Conservation (phyloP, 2,113 vertebrate genomes). For the Ceyx margarethae region DNA sequence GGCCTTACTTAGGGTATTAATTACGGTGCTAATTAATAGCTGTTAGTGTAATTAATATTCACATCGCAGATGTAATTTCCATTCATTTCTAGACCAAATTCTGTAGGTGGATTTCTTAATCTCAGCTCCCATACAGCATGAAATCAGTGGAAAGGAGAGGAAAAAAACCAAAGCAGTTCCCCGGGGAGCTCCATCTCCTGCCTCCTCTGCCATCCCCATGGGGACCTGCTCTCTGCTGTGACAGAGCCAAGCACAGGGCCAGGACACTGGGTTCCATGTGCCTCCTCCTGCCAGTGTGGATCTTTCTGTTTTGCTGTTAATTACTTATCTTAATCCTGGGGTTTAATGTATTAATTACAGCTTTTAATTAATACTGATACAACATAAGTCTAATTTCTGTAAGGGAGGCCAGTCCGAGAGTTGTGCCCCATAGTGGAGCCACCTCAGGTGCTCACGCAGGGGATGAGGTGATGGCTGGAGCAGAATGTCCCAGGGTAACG, state of each 20-base stretch:
- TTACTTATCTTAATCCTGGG: slow-evolving; percentile 2
- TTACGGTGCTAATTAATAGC: background rate
- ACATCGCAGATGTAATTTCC: background rate
- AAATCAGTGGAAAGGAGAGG: background rate
- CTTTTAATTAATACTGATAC: background rate
- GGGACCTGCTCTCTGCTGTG: background rate
- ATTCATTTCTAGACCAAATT: background rate
- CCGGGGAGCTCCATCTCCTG: background rate
- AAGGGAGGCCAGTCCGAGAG: background rate
- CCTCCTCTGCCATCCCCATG: fast-evolving
- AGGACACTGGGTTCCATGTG: background rate
- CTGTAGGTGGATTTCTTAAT: background rate
- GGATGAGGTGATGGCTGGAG: background rate
- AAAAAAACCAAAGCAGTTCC: background rate
- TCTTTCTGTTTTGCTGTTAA: background rate
- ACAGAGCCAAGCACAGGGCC: fast-evolving
- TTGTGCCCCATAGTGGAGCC: background rate
- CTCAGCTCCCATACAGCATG: background rate
- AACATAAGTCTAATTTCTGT: fast-evolving
- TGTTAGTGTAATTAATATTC: background rate
- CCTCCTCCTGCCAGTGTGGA: background rate
- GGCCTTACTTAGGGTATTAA: background rate
- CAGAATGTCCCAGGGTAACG: fast-evolving
- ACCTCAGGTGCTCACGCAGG: fast-evolving
- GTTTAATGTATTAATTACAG: background rate